phyloP scores from a whole-genome alignment of 2,888 invertebrate species.

The Latheticus oryzae region DNA sequence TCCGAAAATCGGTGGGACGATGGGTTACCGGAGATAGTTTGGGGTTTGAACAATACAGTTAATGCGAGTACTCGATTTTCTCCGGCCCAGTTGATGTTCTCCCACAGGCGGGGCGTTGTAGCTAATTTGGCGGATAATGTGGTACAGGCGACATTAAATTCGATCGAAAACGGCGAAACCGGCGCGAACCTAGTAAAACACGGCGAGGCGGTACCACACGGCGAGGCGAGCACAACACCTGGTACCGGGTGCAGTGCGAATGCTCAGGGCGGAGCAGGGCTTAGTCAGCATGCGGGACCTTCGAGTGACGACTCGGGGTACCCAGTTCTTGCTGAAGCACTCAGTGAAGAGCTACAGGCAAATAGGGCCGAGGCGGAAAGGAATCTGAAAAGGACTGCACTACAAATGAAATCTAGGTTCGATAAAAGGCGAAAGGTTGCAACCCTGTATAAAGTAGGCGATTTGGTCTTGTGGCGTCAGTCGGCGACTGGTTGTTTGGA shows the following conservation, averaged over 20 bases:
- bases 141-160: background rate
- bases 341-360: too few species aligned
- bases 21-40: slow-evolving; percentile 46
- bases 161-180: background rate
- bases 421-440: slow-evolving; percentile 15
- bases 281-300: too few species aligned
- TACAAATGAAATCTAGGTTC: slow-evolving; percentile 5
- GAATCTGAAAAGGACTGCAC: too few species aligned
- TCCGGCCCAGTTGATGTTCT: slow-evolving; percentile 45
- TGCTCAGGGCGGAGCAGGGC: too few species aligned
- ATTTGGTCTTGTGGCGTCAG: slow-evolving; percentile 15
- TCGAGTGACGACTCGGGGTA: too few species aligned
- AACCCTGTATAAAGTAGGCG: slow-evolving; percentile 9
- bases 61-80: slow-evolving; percentile 49
- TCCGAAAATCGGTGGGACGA: slow-evolving; percentile 47
- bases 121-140: background rate
- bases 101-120: background rate
- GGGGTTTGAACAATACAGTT: slow-evolving; percentile 50
- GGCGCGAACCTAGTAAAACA: background rate
- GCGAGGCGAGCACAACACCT: too few species aligned
- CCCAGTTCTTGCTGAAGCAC: too few species aligned
- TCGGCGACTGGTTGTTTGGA: background rate
- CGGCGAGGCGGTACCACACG: too few species aligned
- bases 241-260: too few species aligned
- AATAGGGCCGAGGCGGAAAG: too few species aligned